Conservation (phyloP, 1,140 invertebrate genomes). For the Zaprionus inermis region DNA sequence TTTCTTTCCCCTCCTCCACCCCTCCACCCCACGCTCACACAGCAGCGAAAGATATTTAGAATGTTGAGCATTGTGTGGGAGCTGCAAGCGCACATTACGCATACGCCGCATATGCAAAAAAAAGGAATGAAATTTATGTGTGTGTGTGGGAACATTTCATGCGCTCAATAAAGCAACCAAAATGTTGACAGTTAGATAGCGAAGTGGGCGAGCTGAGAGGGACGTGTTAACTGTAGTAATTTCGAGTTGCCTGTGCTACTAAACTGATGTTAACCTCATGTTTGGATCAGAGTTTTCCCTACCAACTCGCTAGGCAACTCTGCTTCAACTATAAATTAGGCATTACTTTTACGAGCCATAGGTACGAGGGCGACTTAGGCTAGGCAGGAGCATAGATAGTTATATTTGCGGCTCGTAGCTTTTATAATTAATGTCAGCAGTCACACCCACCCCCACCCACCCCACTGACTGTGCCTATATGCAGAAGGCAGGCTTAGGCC, state of each 20-base stretch:
- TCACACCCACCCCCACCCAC: no score
- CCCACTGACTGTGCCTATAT: background rate
- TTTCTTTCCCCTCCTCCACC: background rate
- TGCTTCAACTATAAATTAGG: conserved; percentile 31
- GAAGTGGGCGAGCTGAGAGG: background rate
- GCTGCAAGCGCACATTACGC: conserved; percentile 52
- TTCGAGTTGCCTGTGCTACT: conserved; percentile 51
- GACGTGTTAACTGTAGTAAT: conserved; percentile 65
- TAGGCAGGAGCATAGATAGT: no score
- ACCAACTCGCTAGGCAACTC: no score
- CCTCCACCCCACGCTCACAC: no score
- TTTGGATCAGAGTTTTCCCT: no score
- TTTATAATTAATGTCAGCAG: conserved; percentile 74
- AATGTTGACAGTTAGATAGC: conserved; percentile 2
- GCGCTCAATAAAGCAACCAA: conserved; percentile 64
- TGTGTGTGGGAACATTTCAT: conserved; percentile 47
- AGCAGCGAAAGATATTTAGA: conserved; percentile 47
- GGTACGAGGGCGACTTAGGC: background rate
- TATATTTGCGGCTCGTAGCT: conserved; percentile 32
- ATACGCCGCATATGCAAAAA: conserved; percentile 67
- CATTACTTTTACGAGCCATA: conserved; percentile 53
- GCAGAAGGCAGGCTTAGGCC: conserved; percentile 18
- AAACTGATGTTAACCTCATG: conserved; percentile 51
- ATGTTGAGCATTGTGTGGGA: conserved; percentile 9
- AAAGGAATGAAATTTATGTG: conserved; percentile 38